Evolutionary conservation across 37 sponge, comb jelly and placozoan species (phyloP).

Genomic region (Hexactinellida sp.): DNA sequence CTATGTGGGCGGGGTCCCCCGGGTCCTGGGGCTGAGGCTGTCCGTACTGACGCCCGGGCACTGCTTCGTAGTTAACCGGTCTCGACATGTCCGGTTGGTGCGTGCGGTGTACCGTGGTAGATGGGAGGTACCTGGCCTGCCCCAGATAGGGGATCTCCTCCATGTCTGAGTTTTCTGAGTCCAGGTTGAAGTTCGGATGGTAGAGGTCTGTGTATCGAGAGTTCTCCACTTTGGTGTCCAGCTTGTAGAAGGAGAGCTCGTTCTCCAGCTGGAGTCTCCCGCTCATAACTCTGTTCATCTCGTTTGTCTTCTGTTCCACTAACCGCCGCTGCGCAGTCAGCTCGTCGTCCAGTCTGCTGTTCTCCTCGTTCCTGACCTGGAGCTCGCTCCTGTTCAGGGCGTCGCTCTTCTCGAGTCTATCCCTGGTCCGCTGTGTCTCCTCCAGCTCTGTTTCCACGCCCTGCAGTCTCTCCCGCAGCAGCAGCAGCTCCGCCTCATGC

Average conservation of each 20-base stretch:
- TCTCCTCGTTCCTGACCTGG: neutral
- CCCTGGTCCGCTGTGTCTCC: neutral
- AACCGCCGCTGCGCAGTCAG: neutral
- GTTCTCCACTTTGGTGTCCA: neutral
- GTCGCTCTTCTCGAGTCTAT: neutral
- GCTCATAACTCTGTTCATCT: neutral
- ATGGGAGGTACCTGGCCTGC: neutral
- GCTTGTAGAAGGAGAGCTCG: neutral
- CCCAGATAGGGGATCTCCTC: slow-evolving; percentile 11
- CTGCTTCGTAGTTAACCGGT: neutral
- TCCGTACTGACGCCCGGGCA: neutral
- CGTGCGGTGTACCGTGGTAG: neutral
- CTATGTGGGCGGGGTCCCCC: neutral
- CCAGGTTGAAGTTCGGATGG: neutral
- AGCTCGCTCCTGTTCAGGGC: neutral
- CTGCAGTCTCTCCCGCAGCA: neutral
- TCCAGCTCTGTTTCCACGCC: neutral
- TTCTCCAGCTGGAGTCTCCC: neutral
- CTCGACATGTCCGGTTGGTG: neutral
- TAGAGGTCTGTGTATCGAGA: neutral
- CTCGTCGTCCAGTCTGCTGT: neutral
- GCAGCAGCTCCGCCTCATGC: neutral
- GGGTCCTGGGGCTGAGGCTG: neutral
- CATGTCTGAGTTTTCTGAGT: neutral
- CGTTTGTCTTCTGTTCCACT: neutral